A percentile compares a stretch with the other conserved stretches of the same genome.
phyloP scores from a whole-genome alignment of 92 coral and sea anemone genomes.

The Pocillopora grandis region DNA sequence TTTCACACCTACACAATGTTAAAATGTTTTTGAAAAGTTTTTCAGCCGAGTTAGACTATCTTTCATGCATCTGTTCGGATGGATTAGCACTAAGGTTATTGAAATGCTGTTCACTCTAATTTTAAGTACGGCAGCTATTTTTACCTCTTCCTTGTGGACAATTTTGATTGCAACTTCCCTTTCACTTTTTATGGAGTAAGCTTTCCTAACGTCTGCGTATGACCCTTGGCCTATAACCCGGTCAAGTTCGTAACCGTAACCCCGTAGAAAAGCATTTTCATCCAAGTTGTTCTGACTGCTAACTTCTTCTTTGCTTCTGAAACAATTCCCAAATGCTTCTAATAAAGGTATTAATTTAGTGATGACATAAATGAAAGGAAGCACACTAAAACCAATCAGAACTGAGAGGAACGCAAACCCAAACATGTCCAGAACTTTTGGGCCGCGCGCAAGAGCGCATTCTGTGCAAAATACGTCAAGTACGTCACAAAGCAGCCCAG shows the following conservation, averaged over 20 bases:
- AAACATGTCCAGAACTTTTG: not conserved
- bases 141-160: conserved; percentile 53
- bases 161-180: conserved; percentile 71
- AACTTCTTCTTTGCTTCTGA: not conserved
- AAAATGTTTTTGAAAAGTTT: too few relatives aligned
- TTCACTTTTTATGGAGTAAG: conserved; percentile 51
- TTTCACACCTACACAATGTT: too few relatives aligned
- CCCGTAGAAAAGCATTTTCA: conserved; percentile 28
- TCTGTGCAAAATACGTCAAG: not conserved
- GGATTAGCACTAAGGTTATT: too few relatives aligned
- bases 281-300: conserved; percentile 7
- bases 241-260: conserved; percentile 69
- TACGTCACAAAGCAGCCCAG: not conserved
- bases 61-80: too few relatives aligned
- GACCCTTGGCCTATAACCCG: conserved; percentile 76
- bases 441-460: conserved; percentile 23
- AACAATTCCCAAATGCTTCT: not conserved
- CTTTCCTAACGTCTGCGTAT: conserved; percentile 73
- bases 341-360: conserved; percentile 1
- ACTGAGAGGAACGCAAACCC: conserved; percentile 19
- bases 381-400: conserved; percentile 21
- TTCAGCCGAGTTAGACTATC: too few relatives aligned
- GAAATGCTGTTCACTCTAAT: not conserved
- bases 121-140: conserved; percentile 3
- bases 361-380: conserved; percentile 18